Conservation (phyloP, 2,888 invertebrate genomes). For the Sylvicola cinctus region DNA sequence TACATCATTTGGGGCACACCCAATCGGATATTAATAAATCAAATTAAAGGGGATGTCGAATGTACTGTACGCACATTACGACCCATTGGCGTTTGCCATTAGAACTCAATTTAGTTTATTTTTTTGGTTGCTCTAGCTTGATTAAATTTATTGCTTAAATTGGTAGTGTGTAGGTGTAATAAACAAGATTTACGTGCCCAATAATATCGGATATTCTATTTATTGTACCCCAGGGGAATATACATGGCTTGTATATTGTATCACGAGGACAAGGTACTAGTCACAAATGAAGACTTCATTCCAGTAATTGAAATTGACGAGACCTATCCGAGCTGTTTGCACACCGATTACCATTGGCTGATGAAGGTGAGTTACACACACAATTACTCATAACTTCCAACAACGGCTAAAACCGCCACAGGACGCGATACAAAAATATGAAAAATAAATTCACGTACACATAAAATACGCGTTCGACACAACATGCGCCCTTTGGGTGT, state of each 20-base stretch:
- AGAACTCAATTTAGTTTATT: not conserved
- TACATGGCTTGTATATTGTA: conserved; percentile 85
- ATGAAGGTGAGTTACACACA: conserved; percentile 50
- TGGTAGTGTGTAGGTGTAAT: not conserved
- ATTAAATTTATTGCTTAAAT: conserved; percentile 1
- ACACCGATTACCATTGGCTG: conserved; percentile 91
- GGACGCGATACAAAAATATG: no score
- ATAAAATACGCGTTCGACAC: no score
- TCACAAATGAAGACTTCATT: conserved; percentile 91
- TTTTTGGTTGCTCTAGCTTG: not conserved
- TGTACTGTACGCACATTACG: no score
- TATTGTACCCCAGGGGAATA: conserved; percentile 52
- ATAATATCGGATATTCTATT: conserved; percentile 4
- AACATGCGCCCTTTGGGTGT: no score
- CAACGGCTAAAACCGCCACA: no score
- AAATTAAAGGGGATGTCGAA: no score
- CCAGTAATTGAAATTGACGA: conserved; percentile 96
- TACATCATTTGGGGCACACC: no score
- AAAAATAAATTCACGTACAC: no score
- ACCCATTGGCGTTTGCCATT: no score
- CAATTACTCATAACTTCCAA: no score
- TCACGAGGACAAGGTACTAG: conserved; percentile 86
- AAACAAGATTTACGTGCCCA: not conserved
- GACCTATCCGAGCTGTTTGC: conserved; percentile 76
- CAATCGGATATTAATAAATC: no score